Base-by-base conservation (phyloP, 1,140 invertebrate species). In the Hycleus cichorii region DNA sequence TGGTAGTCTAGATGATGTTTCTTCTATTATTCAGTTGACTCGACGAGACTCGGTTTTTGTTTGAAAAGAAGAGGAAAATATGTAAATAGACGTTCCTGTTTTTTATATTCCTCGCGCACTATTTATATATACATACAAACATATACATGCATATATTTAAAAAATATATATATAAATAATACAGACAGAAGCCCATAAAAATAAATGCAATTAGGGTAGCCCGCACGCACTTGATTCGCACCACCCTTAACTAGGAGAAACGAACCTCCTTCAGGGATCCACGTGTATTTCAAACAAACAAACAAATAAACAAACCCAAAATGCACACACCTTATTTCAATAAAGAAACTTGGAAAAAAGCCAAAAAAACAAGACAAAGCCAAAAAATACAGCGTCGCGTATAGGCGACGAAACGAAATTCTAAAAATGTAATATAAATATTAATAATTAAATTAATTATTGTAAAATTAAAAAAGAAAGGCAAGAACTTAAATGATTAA, bases 351-450 rank as follows among this genome's bases (percentile, higher is more conserved):
- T 56, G 7, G 49, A 42, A 57, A 57, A 46, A 53, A 64, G 52
- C 59, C 18, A 32, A 32, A 32, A 32, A 5, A 32, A 7, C 7
- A 32, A 32, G 7, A 32, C 32, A 32, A 32, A 18, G 18, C 18
- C 18, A 18, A 18, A 18, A 32, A 32, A 32, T 32, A 32, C 32
- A 32, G 32, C 56, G 63, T 62, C 57, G 52, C 42, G 55, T 52
- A 45, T 49, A 63, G 62, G 62, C 65, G 66, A 64, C 62, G 69
- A 69, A 71, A 73, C 71, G 71, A 73, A 73, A 73, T 73, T 73
- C 71, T 73, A 71, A 72, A 65, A 73, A 64, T 73, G 69, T 72
- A 72, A 69, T 64, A 70, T 69, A 69, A 66, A 64, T 64, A 66
- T 64, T 67, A 67, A 18, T 18, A 18, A 18, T 18, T 18, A 18